A percentile compares a stretch with the other conserved stretches of the same genome.
phyloP scores from a whole-genome alignment of 2,888 invertebrate genomes.

The Drymonia ruficornis region DNA sequence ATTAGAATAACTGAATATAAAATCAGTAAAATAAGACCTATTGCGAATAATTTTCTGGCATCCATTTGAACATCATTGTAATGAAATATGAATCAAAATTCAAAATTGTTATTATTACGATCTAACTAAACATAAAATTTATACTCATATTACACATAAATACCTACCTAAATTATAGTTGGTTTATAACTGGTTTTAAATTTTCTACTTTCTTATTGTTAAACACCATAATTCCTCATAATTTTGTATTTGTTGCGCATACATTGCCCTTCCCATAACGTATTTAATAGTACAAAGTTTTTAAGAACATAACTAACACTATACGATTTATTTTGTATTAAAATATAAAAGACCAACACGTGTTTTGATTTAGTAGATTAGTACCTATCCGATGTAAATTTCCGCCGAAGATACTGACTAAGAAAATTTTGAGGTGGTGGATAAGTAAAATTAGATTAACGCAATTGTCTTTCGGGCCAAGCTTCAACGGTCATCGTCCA shows the following conservation, averaged over 20 bases:
- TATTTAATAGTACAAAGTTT: constrained; percentile 65
- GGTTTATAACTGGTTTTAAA: background rate
- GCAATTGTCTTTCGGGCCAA: background rate
- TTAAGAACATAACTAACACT: constrained; percentile 69
- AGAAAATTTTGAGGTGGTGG: constrained; percentile 14
- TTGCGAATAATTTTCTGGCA: background rate
- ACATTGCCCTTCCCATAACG: constrained; percentile 42
- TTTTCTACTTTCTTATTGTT: background rate
- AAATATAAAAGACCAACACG: constrained; percentile 79
- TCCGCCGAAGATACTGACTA: constrained; percentile 17
- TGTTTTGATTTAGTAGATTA: constrained; percentile 84
- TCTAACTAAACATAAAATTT: constrained; percentile 16
- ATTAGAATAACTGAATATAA: constrained; percentile 15
- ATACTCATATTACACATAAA: constrained; percentile 10
- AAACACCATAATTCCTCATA: background rate
- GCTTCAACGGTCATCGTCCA: background rate
- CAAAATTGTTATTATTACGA: constrained; percentile 40
- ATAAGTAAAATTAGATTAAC: constrained; percentile 1
- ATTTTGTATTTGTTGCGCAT: constrained; percentile 41
- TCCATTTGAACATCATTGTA: constrained; percentile 16
- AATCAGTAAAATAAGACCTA: constrained; percentile 4
- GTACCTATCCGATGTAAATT: constrained; percentile 63
- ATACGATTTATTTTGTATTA: constrained; percentile 75
- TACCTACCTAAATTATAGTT: background rate
- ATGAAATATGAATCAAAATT: constrained; percentile 34